phyloP scores from a whole-genome alignment of 2,888 invertebrate genomes.

The Habroteleia sp. region DNA sequence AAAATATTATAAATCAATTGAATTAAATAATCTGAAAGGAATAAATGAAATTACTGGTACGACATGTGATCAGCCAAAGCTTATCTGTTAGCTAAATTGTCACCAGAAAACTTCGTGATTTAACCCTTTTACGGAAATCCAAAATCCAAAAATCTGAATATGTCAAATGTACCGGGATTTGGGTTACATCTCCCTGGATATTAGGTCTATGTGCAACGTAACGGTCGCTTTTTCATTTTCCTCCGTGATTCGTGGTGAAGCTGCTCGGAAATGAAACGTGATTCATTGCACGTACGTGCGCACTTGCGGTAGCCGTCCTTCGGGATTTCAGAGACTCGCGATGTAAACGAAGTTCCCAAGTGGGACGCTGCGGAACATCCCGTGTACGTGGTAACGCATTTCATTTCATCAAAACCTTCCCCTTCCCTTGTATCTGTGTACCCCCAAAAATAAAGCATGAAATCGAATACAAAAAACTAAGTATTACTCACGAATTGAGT shows the following conservation, averaged over 20 bases:
- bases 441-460: slow-evolving; percentile 26
- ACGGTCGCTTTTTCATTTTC: slow-evolving; percentile 59
- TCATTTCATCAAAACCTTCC: slow-evolving; percentile 67
- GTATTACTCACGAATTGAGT: slow-evolving; percentile 7
- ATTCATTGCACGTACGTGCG: slow-evolving; percentile 70
- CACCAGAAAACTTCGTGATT: not conserved
- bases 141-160: slow-evolving; percentile 36
- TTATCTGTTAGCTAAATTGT: not conserved
- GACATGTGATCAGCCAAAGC: too few relatives aligned
- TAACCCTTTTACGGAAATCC: not conserved
- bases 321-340: slow-evolving; percentile 70
- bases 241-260: slow-evolving; percentile 57
- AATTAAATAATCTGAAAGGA: too few relatives aligned
- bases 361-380: slow-evolving; percentile 64
- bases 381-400: slow-evolving; percentile 73
- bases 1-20: too few relatives aligned
- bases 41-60: too few relatives aligned
- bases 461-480: slow-evolving; percentile 8
- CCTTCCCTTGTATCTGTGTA: slow-evolving; percentile 18
- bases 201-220: slow-evolving; percentile 39
- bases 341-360: slow-evolving; percentile 69
- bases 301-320: slow-evolving; percentile 67
- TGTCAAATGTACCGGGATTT: slow-evolving; percentile 42
- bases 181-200: slow-evolving; percentile 38
- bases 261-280: slow-evolving; percentile 66